These are phyloP conservation scores for Zaprionus vittiger DNA, from an alignment of 1,140 invertebrate species.

Conservation along the genomic window DNA sequence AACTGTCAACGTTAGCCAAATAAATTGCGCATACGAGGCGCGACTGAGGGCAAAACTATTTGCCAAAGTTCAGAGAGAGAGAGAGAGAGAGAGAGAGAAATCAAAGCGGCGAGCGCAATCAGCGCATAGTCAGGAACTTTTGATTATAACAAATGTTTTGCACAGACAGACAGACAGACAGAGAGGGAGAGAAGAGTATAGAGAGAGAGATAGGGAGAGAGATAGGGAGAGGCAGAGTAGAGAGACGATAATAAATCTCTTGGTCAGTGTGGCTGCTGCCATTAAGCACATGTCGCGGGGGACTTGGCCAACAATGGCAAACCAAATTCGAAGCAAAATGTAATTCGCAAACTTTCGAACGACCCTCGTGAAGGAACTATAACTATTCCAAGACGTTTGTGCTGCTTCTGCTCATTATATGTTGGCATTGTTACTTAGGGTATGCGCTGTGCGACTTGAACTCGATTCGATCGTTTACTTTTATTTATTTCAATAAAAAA, in stretches of 20 bases:
- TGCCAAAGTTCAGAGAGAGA: constrained; percentile 51
- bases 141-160: constrained; percentile 80
- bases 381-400: not conserved
- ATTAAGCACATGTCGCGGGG: constrained; percentile 65
- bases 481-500: constrained; percentile 75
- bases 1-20: constrained; percentile 81
- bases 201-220: constrained; percentile 1
- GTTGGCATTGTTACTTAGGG: constrained; percentile 2
- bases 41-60: constrained; percentile 63
- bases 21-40: constrained; percentile 67
- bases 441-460: not conserved
- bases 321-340: constrained; percentile 47
- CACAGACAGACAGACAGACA: constrained; percentile 2
- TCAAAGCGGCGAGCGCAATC: constrained; percentile 62
- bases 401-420: not conserved
- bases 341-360: constrained; percentile 65
- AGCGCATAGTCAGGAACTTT: constrained; percentile 67
- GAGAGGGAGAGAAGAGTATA: not conserved
- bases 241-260: constrained; percentile 79
- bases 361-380: not conserved
- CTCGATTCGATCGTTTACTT: constrained; percentile 55
- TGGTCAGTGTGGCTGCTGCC: constrained; percentile 55
- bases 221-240: constrained; percentile 18
- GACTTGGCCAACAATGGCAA: constrained; percentile 66
- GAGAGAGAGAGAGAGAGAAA: constrained; percentile 47